phyloP scores from a whole-genome alignment of 2,888 invertebrate species.

The Priocnemis perturbator region DNA sequence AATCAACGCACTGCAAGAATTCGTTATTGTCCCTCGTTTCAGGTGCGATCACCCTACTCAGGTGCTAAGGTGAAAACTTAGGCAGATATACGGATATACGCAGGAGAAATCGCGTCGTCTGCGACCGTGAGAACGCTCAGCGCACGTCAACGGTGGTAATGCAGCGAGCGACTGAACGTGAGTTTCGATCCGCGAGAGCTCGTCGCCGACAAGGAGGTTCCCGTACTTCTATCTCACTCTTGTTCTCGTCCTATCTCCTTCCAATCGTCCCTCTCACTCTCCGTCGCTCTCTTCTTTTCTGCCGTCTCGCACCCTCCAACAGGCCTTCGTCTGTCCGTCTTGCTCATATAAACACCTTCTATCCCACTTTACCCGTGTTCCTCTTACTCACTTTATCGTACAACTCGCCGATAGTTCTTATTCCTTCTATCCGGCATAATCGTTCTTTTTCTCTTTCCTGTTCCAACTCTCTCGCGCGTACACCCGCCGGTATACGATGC shows the following conservation, averaged over 20 bases:
- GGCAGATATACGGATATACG: too few species aligned
- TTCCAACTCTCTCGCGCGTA: not conserved
- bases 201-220: not conserved
- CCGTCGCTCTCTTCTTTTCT: not conserved
- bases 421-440: too few species aligned
- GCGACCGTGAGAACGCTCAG: not conserved
- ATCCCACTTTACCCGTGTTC: too few species aligned
- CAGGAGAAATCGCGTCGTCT: too few species aligned
- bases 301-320: constrained; percentile 2
- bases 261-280: constrained; percentile 11
- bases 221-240: not conserved
- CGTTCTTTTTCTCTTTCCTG: too few species aligned
- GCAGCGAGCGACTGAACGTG: constrained; percentile 33
- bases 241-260: not conserved
- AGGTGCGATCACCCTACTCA: too few species aligned
- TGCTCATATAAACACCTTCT: too few species aligned
- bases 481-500: not conserved
- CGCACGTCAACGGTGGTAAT: constrained; percentile 24
- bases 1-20: too few species aligned
- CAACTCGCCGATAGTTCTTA: too few species aligned
- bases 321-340: not conserved
- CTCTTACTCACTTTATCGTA: too few species aligned
- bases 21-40: too few species aligned
- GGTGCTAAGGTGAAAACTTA: too few species aligned
- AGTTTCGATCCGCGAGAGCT: constrained; percentile 20